Evolutionary conservation across 2,797 vertebrate genomes (phyloP).

Genomic region (Phalanger gymnotis): DNA sequence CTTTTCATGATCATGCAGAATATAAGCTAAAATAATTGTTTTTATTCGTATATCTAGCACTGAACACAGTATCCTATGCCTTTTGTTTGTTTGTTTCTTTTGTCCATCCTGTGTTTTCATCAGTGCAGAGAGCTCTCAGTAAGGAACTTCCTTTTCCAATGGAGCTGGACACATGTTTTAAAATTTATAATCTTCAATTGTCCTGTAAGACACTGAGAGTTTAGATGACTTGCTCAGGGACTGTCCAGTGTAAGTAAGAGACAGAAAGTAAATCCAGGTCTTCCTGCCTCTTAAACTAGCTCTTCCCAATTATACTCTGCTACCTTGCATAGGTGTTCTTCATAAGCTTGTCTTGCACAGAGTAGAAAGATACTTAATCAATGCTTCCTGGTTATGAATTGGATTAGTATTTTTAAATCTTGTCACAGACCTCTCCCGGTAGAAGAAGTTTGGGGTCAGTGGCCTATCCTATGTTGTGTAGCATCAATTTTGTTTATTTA

Average conservation of each 20-base stretch:
- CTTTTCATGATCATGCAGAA: neutral
- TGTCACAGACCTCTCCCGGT: neutral
- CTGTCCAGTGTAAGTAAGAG: neutral
- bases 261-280: neutral
- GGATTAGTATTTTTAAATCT: neutral
- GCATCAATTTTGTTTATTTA: neutral
- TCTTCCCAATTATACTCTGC: neutral
- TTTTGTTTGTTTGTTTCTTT: neutral
- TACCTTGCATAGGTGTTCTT: neutral
- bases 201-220: neutral
- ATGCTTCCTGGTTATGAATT: neutral
- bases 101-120: neutral
- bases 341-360: neutral
- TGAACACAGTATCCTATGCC: neutral
- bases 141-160: neutral
- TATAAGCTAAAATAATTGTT: neutral
- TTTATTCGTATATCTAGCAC: neutral
- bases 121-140: neutral
- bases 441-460: neutral
- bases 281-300: neutral
- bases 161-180: neutral
- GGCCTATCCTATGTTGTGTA: neutral
- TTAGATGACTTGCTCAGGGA: neutral
- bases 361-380: neutral
- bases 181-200: neutral